Base-by-base conservation (phyloP, 2,797 vertebrate species). In the Pipistrellus pipistrellus region DNA sequence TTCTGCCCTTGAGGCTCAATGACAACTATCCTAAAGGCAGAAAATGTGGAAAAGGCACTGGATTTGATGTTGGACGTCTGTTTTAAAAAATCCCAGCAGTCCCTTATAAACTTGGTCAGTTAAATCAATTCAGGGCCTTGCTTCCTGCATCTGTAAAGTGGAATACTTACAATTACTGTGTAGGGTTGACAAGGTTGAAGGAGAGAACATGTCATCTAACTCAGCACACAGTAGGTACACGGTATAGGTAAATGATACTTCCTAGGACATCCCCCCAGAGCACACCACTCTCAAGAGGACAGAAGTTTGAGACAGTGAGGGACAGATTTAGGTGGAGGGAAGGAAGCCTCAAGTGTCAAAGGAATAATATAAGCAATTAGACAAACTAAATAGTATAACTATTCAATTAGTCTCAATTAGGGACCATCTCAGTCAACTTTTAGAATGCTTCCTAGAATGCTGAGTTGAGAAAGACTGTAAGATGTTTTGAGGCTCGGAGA, bases 331-430 rank as follows among this genome's bases (percentile, higher is more conserved):
- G n/a, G 6, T 17, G 8, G 23, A 53, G 8, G 30, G 25, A 95
- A 93, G 38, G 57, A 94, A 93, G 62, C 27, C 8, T 88, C 77
- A 88, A 78, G 14, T 15, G 30, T 38, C 46, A 75, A 86, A 86
- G 62, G 59, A 68, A 48, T 55, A 90, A 32, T 35, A 88, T 6
- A 38, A 90, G 25, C 78, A 73, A 92, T 13, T 84, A n/a, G 48
- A 17, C 2, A 96, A 76, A 76, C 59, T 80, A 64, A 75, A 88
- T 87, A 35, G 66, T 25, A 68, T 20, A 85, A 9, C 7, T 44
- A 64, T 51, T 89, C 11, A 64, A 41, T 93, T 84, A 91, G n/a
- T 38, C 41, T 94, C 44, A 81, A n/a, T 77, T 38, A 93, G 30
- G 48, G 41, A 62, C 17, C 48, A 53, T 51, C 15, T 84, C 69